A percentile compares a stretch with the other conserved stretches of the same genome.
Evolutionary conservation across 2,113 vertebrate genomes (phyloP).

Genomic region (Kryptolebias marmoratus): DNA sequence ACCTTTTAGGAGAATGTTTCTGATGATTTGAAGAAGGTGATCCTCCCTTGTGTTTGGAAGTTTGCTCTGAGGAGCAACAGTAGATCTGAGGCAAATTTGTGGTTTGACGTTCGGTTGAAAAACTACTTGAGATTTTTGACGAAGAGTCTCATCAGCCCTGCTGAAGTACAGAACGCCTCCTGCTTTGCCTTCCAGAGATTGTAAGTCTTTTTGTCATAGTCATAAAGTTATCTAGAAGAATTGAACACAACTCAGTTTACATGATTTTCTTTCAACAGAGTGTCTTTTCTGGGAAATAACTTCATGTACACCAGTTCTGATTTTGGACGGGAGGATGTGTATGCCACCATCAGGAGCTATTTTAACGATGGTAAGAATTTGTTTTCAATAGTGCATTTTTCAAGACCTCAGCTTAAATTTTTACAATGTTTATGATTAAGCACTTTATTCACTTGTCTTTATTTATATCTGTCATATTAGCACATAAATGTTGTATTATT

Average conservation of each 20-base stretch:
- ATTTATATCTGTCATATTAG: background rate
- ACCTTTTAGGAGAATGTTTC: conserved; percentile 53
- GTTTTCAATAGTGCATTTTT: background rate
- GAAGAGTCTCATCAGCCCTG: conserved; percentile 55
- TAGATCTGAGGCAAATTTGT: conserved; percentile 51
- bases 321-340: conserved; percentile 62
- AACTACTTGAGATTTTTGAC: conserved; percentile 67
- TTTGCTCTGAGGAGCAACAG: conserved; percentile 54
- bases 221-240: background rate
- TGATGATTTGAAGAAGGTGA: conserved; percentile 45
- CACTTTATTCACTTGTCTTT: background rate
- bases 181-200: conserved; percentile 69
- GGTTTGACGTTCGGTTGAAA: conserved; percentile 61
- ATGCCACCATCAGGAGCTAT: conserved; percentile 66
- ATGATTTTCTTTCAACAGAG: conserved; percentile 43
- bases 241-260: background rate
- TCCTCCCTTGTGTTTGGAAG: conserved; percentile 70
- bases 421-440: background rate
- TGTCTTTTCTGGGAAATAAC: conserved; percentile 67
- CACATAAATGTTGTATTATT: background rate
- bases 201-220: conserved; percentile 50
- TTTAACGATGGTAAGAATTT: conserved; percentile 41
- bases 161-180: conserved; percentile 49
- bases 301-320: conserved; percentile 57
- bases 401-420: background rate